Conservation (phyloP, 2,888 invertebrate species). For the Chelonus formosanus region DNA sequence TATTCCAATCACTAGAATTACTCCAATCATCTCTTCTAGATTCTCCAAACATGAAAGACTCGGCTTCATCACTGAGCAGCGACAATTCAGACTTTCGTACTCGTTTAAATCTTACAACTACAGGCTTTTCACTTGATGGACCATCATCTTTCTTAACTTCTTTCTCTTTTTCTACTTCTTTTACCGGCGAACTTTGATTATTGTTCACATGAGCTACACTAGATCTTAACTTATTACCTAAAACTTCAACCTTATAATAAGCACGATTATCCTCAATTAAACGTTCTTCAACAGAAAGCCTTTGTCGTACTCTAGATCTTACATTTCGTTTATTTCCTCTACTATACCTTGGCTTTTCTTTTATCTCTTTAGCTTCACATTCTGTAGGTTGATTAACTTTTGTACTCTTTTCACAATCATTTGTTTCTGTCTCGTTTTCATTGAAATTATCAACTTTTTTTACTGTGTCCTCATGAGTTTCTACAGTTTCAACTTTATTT, state of each 20-base stretch:
- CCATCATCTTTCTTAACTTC: conserved; percentile 52
- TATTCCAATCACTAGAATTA: conserved; percentile 67
- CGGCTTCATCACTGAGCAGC: conserved; percentile 83
- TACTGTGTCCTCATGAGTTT: not conserved
- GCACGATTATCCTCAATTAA: conserved; percentile 68
- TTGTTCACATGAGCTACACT: conserved; percentile 59
- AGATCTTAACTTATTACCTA: conserved; percentile 75
- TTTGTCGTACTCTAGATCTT: conserved; percentile 54
- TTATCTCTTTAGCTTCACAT: conserved; percentile 29
- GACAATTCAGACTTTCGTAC: conserved; percentile 78
- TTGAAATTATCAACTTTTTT: conserved; percentile 21
- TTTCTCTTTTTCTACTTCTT: conserved; percentile 32
- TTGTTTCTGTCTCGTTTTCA: conserved; percentile 15
- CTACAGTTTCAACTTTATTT: not conserved
- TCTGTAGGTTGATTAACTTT: conserved; percentile 19
- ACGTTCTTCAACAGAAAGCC: conserved; percentile 68
- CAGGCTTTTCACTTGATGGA: conserved; percentile 64
- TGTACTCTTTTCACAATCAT: conserved; percentile 15
- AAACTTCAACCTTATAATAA: conserved; percentile 78
- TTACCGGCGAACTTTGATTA: conserved; percentile 22
- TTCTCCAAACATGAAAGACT: conserved; percentile 82
- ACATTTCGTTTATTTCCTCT: conserved; percentile 44
- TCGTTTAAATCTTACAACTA: conserved; percentile 80
- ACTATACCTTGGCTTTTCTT: conserved; percentile 41
- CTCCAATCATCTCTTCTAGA: conserved; percentile 74